Base-by-base conservation (phyloP, 2,113 vertebrate genomes). In the Microcebus griseorufus region DNA sequence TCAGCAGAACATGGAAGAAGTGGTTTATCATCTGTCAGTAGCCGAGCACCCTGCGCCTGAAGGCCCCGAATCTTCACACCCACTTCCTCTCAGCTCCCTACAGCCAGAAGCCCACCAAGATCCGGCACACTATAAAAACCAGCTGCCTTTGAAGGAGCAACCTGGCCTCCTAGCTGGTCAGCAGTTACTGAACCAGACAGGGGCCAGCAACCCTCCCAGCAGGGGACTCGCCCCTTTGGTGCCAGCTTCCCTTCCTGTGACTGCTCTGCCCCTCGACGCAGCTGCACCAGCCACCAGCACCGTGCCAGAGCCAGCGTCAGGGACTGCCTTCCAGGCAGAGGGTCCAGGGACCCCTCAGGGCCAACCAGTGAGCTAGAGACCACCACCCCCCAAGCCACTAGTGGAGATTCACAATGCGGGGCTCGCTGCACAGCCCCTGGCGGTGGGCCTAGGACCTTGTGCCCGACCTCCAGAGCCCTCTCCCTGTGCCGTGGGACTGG, bases 21-120 rank as follows among this genome's bases (percentile, higher is more conserved):
- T 99, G 99, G 99, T 99, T 99, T 98, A 99, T 99, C 97, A 99
- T 99, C 97, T 99, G 99, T 95, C 99, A 0, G 99, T 99, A 95
- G 99, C 99, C 93, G 99, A 99, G 98, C 99, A 99, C 9, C 98
- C 99, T 13, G 89, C 98, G 42, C 94, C 98, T 13, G 99, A 99
- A 88, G 99, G 98, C 37, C 94, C 98, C 3, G 84, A 99, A 67
- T 51, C 99, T 75, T 99, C 99, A 37, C 97, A 98, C 7, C 97
- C 99, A 0, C 97, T 98, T 81, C 98, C 98, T 97, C 97, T 97
- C 79, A 98, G 96, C 65, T 93, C 98, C 23, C 98, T 99, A 96
- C 98, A 98, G 92, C 98, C 98, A 0, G 98, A 99, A 93, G 95
- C 98, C 88, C 98, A 98, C 75, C 99, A 99, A 99, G 99, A 99